Conservation (phyloP, 2,888 invertebrate species). For the Ctenicera cuprea region DNA sequence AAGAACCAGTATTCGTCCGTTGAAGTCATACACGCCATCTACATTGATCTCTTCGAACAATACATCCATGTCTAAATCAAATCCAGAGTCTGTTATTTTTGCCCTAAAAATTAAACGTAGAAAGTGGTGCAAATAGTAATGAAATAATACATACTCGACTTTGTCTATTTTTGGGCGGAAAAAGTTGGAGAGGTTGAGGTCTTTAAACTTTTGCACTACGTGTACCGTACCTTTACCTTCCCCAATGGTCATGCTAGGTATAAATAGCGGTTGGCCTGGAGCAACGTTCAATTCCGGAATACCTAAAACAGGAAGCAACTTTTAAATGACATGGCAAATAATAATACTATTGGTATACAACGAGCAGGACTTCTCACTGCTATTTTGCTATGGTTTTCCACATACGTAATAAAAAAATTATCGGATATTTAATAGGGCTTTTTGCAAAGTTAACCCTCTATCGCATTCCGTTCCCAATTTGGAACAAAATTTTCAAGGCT, state of each 20-base stretch:
- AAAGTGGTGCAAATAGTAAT: too few species aligned
- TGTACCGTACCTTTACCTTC: slow-evolving; percentile 78
- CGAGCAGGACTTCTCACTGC: too few species aligned
- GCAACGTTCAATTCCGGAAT: neutral
- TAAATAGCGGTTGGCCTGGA: slow-evolving; percentile 24
- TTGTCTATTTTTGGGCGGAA: slow-evolving; percentile 75
- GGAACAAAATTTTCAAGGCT: too few species aligned
- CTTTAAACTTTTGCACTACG: slow-evolving; percentile 80
- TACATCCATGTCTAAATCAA: neutral
- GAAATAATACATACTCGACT: slow-evolving; percentile 73
- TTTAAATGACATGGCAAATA: too few species aligned
- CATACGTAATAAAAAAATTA: too few species aligned
- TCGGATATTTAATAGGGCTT: too few species aligned
- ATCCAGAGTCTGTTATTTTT: neutral
- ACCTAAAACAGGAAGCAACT: too few species aligned
- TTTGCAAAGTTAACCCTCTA: too few species aligned
- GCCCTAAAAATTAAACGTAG: neutral
- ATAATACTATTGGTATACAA: too few species aligned
- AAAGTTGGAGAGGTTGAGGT: slow-evolving; percentile 79
- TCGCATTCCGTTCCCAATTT: too few species aligned
- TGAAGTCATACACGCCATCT: slow-evolving; percentile 79
- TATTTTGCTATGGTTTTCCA: too few species aligned
- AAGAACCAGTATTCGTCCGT: slow-evolving; percentile 79
- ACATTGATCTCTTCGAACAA: slow-evolving; percentile 61
- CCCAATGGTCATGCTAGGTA: slow-evolving; percentile 70